A percentile compares a stretch with the other conserved stretches of the same genome.
These are phyloP conservation scores for Conger conger DNA, from an alignment of 2,113 vertebrate genomes.

Conservation along the genomic window DNA sequence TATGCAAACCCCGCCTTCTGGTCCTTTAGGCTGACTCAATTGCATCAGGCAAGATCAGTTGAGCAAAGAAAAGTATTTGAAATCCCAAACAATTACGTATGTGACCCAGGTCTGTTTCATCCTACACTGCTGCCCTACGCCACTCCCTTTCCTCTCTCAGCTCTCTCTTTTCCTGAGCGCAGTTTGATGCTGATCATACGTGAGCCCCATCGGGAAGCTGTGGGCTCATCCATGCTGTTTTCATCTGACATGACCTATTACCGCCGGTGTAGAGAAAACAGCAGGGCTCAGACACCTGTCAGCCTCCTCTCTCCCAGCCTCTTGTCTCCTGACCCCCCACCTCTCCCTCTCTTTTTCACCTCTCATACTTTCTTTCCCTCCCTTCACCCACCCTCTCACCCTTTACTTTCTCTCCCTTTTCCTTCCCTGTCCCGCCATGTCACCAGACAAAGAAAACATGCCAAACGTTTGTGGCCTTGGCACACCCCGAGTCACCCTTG, in stretches of 20 bases:
- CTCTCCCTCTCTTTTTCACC: slow-evolving; percentile 14
- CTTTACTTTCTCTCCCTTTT: neutral
- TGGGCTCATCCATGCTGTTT: neutral
- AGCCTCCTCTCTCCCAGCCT: neutral
- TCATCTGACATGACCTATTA: slow-evolving; percentile 21
- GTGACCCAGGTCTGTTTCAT: too few species aligned
- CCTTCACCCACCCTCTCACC: neutral
- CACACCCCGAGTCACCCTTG: too few species aligned
- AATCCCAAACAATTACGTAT: too few species aligned
- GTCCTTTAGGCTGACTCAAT: too few species aligned
- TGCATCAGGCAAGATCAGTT: too few species aligned
- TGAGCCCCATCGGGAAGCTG: slow-evolving; percentile 18
- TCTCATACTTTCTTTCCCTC: neutral
- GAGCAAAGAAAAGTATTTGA: too few species aligned
- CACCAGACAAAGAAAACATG: too few species aligned
- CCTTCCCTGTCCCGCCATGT: neutral
- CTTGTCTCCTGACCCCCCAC: neutral
- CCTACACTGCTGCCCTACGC: neutral
- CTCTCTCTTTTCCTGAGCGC: neutral
- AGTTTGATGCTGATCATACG: slow-evolving; percentile 8
- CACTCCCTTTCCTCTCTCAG: neutral
- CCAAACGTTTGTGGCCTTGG: too few species aligned
- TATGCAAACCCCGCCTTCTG: too few species aligned
- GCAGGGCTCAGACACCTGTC: slow-evolving; percentile 14
- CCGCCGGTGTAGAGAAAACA: slow-evolving; percentile 13